Base-by-base conservation (phyloP, 2,113 vertebrate species). In the Casuarius casuarius region DNA sequence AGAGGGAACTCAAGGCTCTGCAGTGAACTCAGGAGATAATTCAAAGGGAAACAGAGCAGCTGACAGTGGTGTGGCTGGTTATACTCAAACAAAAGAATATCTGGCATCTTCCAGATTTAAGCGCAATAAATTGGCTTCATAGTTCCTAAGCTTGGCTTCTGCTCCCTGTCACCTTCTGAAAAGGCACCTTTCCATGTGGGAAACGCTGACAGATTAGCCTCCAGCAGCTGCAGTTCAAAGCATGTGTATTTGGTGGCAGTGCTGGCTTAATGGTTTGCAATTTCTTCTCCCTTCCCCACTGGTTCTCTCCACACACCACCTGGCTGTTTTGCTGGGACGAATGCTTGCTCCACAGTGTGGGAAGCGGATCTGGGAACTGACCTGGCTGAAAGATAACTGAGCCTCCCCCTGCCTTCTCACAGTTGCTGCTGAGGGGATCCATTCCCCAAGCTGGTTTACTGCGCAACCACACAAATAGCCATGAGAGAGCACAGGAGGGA, bases 71-170 rank as follows among this genome's bases (percentile, higher is more conserved):
- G 68, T 96, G 92, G 31, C 62, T 68, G 68, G 61, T 84, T 78
- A 89, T 87, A 91, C 48, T 66, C 74, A 92, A 94, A 85, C 67
- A 92, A 84, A 94, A 78, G n/a, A 75, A n/a, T 92, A 91, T 54
- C 77, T 94, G 87, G n/a, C 81, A 87, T 87, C 28, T 72, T 95
- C 92, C n/a, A 87, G 38, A 51, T 35, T 77, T 58, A 70, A 79
- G 58, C 23, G 72, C 89, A 92, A 77, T 59, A 73, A 70, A 84
- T 84, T 54, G 77, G 5, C 51, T 89, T 89, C 84, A 91, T n/a
- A 62, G 61, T 17, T 92, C 28, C 33, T 65, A 52, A 42, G 7
- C 75, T 85, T 9, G 8, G 23, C 20, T 89, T 49, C 75, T 79
- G 72, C 26, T 89, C 38, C 58, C 25, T 40, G 19, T 82, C 65